Evolutionary conservation across 2,113 vertebrate species (phyloP).

Genomic region (Cephalopterus ornatus): DNA sequence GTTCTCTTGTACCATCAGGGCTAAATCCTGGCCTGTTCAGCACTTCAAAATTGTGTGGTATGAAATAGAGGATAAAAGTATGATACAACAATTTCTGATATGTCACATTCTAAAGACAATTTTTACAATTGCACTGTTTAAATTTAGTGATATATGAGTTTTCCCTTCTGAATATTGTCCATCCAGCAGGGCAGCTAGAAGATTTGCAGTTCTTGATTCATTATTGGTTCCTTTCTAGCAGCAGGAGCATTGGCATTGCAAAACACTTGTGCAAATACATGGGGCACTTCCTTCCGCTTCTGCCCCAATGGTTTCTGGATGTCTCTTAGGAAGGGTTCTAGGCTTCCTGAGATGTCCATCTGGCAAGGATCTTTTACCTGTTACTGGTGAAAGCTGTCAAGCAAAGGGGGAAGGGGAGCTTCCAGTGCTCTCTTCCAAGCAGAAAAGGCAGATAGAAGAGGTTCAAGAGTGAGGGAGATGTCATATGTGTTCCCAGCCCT

Average conservation of each 20-base stretch:
- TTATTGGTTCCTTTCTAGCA: background rate
- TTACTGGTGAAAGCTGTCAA: background rate
- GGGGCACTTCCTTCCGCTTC: too few relatives aligned
- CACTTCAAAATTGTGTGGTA: background rate
- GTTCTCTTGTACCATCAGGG: background rate
- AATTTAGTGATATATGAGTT: background rate
- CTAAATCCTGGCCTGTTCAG: background rate
- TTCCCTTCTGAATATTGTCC: background rate
- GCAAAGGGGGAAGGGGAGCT: background rate
- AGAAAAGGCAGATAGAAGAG: background rate
- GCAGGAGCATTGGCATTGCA: background rate
- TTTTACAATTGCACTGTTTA: background rate
- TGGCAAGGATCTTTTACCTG: background rate
- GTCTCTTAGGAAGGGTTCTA: background rate
- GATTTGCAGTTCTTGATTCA: background rate
- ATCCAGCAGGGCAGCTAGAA: background rate
- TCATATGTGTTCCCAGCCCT: rapidly evolving
- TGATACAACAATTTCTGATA: background rate
- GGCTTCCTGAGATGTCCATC: background rate
- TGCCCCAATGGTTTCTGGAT: rapidly evolving
- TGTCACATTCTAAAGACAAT: background rate
- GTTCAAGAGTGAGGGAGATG: background rate
- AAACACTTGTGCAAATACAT: background rate
- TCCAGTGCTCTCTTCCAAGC: background rate
- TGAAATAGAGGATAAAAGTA: background rate